phyloP scores from a whole-genome alignment of 2,888 invertebrate species.

The Nephrotoma guestfalica region DNA sequence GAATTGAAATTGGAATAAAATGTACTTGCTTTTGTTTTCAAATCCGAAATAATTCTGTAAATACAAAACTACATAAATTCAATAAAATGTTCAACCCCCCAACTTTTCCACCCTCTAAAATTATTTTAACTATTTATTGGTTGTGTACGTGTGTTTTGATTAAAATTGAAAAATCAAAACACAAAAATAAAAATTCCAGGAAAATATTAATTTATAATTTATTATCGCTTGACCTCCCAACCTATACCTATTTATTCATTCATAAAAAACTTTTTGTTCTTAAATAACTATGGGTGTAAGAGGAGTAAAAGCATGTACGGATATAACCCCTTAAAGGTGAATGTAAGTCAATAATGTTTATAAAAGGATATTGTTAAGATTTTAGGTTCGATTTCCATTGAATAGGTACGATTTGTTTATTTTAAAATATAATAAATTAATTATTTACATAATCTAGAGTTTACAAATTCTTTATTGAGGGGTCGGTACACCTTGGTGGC shows the following conservation, averaged over 20 bases:
- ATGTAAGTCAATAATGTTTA: no score
- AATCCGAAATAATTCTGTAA: neutral
- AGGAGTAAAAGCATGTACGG: no score
- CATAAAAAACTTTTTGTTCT: no score
- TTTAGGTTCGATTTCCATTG: no score
- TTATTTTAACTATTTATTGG: neutral
- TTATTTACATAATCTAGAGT: no score
- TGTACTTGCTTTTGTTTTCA: neutral
- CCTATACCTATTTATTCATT: neutral
- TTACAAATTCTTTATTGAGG: no score
- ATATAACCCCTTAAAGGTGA: no score
- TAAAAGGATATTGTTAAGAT: no score
- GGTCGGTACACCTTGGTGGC: no score
- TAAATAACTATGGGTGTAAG: no score
- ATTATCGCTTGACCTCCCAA: neutral
- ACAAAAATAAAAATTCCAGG: neutral
- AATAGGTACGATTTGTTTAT: no score
- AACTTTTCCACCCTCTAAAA: neutral
- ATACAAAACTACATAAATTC: neutral
- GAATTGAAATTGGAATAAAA: neutral
- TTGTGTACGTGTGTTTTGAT: neutral
- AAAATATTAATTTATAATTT: neutral
- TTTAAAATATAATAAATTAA: no score
- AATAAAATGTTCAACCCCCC: neutral
- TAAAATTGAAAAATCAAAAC: neutral